These are phyloP conservation scores for Caloenas nicobarica DNA, from an alignment of 2,113 vertebrate genomes.

Conservation along the genomic window DNA sequence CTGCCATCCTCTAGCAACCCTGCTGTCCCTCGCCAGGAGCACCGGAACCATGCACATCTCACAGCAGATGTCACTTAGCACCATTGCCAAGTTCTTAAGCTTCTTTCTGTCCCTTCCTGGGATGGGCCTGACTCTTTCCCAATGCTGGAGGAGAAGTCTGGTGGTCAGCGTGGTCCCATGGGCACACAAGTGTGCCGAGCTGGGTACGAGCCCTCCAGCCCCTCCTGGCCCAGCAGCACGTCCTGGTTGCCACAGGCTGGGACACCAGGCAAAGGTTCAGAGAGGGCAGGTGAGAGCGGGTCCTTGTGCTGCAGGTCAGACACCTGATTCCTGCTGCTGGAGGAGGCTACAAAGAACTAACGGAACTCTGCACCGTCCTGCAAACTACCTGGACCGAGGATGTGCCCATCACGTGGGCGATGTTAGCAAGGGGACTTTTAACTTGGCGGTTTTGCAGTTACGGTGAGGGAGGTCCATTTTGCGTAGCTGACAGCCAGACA, in stretches of 20 bases:
- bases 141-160: neutral
- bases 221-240: neutral
- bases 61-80: neutral
- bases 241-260: neutral
- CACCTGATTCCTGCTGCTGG: neutral
- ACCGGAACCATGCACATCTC: neutral
- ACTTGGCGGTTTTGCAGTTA: no score
- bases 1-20: neutral
- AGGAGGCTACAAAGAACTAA: neutral
- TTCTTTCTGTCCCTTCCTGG: neutral
- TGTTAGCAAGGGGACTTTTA: no score
- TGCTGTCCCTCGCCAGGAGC: neutral
- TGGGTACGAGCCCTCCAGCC: neutral
- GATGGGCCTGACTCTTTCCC: neutral
- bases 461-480: no score
- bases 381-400: no score
- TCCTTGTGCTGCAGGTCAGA: neutral
- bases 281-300: neutral
- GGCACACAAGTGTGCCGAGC: neutral
- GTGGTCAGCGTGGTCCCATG: neutral
- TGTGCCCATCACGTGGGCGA: no score
- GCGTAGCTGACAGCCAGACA: no score
- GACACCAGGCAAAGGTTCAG: neutral
- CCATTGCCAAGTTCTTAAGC: no score
- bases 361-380: no score